These are phyloP conservation scores for Xanthia icteritia DNA, from an alignment of 2,888 invertebrate genomes.

Conservation along the genomic window DNA sequence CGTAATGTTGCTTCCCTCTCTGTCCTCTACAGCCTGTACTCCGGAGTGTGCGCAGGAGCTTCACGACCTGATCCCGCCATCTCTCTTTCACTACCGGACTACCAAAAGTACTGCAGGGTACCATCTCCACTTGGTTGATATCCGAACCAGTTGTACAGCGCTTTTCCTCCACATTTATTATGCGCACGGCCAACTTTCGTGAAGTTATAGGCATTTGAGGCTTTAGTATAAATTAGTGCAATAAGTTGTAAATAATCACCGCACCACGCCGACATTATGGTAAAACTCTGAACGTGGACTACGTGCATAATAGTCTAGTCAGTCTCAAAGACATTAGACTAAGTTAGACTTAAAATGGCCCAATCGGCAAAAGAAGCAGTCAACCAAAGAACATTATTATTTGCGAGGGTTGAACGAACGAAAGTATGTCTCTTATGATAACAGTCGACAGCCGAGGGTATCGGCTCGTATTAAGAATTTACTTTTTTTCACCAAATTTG, in stretches of 20 bases:
- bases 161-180: not conserved
- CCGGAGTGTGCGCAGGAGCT: not conserved
- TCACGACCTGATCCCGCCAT: not conserved
- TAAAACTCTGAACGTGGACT: not conserved
- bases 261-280: not conserved
- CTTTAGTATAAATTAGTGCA: not conserved
- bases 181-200: not conserved
- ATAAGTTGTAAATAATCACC: constrained; percentile 15
- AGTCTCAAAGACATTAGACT: constrained; percentile 60
- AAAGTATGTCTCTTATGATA: constrained; percentile 86
- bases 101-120: not conserved
- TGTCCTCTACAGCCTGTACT: not conserved
- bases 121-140: not conserved
- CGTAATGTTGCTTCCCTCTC: not conserved
- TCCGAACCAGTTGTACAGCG: not conserved
- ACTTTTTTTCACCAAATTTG: constrained; percentile 3
- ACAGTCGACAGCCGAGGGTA: constrained; percentile 18
- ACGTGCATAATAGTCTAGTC: constrained; percentile 10
- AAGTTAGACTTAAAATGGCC: constrained; percentile 46
- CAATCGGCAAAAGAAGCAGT: constrained; percentile 50
- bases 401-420: constrained; percentile 87
- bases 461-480: constrained; percentile 22
- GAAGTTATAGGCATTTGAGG: constrained; percentile 3
- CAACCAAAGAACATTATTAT: constrained; percentile 70
- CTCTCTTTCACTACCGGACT: not conserved